Percentiles rank a stretch among this genome's conserved stretches.
phyloP scores from a whole-genome alignment of 2,888 invertebrate genomes.

The Sminthurinus aureus region DNA sequence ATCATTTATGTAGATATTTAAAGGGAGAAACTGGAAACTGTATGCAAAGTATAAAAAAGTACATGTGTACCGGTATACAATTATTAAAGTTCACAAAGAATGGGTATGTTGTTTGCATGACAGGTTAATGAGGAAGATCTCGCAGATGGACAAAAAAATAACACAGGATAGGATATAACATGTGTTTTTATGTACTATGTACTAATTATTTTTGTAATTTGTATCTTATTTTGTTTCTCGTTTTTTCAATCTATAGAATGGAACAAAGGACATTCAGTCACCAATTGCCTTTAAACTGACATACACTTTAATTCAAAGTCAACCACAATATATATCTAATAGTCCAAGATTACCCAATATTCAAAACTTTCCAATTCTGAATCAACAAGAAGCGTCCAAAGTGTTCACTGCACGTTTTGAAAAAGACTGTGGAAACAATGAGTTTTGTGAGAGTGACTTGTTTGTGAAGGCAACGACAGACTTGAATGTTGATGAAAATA shows the following conservation, averaged over 20 bases:
- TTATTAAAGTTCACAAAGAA: no score
- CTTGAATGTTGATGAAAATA: constrained; percentile 63
- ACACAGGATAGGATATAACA: not conserved
- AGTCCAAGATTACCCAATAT: constrained; percentile 71
- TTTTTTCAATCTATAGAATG: constrained; percentile 67
- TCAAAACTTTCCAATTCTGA: constrained; percentile 84
- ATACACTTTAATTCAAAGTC: constrained; percentile 78
- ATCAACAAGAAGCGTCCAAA: constrained; percentile 82
- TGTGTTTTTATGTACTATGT: not conserved
- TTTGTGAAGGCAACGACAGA: constrained; percentile 71
- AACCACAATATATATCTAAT: constrained; percentile 67
- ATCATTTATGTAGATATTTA: no score
- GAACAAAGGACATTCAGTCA: constrained; percentile 85
- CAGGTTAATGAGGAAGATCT: not conserved
- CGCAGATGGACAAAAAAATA: not conserved
- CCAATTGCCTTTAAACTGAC: constrained; percentile 86
- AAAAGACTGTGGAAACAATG: constrained; percentile 90
- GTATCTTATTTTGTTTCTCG: not conserved
- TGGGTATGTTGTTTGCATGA: no score
- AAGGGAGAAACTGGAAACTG: no score
- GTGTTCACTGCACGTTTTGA: constrained; percentile 85
- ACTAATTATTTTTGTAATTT: not conserved
- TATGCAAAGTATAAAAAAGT: no score
- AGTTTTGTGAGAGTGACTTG: constrained; percentile 84
- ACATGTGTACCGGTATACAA: no score